Evolutionary conservation across 2,113 vertebrate genomes (phyloP).

Genomic region (Thalassarche chlororhynchos): DNA sequence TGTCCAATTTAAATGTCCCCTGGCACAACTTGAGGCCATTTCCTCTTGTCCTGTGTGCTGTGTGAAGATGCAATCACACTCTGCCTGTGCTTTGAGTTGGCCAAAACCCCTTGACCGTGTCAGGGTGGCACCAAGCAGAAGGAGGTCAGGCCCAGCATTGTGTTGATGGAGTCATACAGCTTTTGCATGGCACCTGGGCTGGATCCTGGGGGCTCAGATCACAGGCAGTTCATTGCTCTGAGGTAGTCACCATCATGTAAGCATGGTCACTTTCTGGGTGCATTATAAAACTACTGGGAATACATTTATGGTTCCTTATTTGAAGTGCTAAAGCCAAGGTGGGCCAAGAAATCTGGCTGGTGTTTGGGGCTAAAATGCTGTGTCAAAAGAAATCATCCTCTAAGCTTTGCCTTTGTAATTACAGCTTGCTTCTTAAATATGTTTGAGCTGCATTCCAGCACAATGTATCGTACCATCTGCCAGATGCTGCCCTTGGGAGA

Average conservation of each 20-base stretch:
- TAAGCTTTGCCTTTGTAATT: not conserved
- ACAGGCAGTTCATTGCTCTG: not conserved
- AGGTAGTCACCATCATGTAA: not conserved
- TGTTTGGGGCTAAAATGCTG: not conserved
- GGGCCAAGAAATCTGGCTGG: not conserved
- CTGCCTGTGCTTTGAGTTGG: not conserved
- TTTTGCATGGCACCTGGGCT: not conserved
- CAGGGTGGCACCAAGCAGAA: not conserved
- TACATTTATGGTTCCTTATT: not conserved
- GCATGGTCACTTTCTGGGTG: not conserved
- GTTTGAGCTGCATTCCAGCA: not conserved
- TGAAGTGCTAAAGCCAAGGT: not conserved
- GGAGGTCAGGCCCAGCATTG: not conserved
- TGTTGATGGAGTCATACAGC: not conserved
- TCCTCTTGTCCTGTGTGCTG: too few relatives aligned
- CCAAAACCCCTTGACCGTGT: not conserved
- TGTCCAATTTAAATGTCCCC: too few relatives aligned
- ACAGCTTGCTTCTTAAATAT: not conserved
- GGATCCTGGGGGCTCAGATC: not conserved
- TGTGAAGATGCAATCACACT: not conserved
- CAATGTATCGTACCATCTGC: not conserved
- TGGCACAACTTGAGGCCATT: too few relatives aligned
- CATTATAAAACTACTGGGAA: not conserved
- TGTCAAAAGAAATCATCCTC: not conserved
- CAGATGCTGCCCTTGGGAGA: not conserved